A percentile compares a stretch with the other conserved stretches of the same genome.
These are phyloP conservation scores for Aptenodytes forsteri DNA, from an alignment of 2,113 vertebrate species.

Conservation along the genomic window DNA sequence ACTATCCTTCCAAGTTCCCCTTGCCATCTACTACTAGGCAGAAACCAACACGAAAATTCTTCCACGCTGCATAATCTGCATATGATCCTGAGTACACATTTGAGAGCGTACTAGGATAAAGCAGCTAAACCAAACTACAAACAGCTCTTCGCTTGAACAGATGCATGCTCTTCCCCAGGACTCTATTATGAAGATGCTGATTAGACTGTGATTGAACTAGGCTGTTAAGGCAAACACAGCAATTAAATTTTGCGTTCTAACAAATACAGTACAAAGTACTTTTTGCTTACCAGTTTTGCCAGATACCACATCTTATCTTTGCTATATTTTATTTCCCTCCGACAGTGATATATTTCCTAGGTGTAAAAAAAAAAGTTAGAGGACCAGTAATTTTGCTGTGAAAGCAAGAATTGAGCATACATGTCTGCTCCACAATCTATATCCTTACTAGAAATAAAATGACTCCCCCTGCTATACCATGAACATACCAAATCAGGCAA, in stretches of 20 bases:
- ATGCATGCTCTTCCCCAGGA: not conserved
- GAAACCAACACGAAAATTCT: not conserved
- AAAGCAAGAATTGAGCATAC: not conserved
- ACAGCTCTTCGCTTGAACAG: not conserved
- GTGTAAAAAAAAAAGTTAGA: not conserved
- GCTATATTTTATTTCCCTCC: constrained; percentile 95
- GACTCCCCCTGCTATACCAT: not conserved
- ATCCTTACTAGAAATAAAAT: not conserved
- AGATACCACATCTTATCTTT: constrained; percentile 99
- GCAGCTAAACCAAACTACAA: not conserved
- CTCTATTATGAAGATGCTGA: not conserved
- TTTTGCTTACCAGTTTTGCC: constrained; percentile 88
- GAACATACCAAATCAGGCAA: not conserved
- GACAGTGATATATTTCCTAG: constrained; percentile 90
- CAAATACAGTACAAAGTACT: not conserved
- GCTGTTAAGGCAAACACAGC: not conserved
- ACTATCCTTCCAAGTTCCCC: not conserved
- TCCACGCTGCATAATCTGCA: not conserved
- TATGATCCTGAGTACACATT: not conserved
- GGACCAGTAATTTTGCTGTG: not conserved
- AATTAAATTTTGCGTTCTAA: not conserved
- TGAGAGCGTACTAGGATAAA: not conserved
- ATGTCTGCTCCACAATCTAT: not conserved
- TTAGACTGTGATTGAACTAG: not conserved
- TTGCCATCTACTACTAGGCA: not conserved